These are phyloP conservation scores for Microctonus brassicae DNA, from an alignment of 2,888 invertebrate species.

Conservation along the genomic window DNA sequence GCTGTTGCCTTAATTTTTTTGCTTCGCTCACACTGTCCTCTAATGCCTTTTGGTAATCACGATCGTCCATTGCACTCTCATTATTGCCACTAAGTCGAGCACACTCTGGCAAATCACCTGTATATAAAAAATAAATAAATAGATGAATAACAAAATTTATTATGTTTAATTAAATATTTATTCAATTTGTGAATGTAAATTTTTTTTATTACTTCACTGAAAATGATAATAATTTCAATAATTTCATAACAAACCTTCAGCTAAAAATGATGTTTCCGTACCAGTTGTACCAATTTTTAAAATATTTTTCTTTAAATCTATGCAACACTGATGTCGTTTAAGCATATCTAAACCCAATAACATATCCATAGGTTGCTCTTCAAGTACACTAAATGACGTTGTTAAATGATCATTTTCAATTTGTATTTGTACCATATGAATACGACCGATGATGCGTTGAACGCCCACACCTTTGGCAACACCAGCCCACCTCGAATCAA, in stretches of 20 bases:
- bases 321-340: constrained; percentile 95
- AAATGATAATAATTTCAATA: neutral
- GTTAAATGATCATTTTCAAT: constrained; percentile 94
- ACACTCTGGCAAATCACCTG: constrained; percentile 80
- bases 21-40: constrained; percentile 76
- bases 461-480: constrained; percentile 98
- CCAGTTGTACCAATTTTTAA: constrained; percentile 95
- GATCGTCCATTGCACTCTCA: constrained; percentile 80
- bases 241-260: constrained; percentile 74
- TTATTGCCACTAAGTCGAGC: constrained; percentile 82
- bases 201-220: no score
- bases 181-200: no score
- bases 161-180: no score
- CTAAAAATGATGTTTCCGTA: constrained; percentile 89
- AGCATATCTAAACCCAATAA: constrained; percentile 97
- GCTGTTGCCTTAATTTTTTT: constrained; percentile 56
- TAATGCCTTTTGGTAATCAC: constrained; percentile 79
- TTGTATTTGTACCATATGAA: constrained; percentile 97
- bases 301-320: constrained; percentile 90
- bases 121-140: no score
- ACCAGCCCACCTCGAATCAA: constrained; percentile 94
- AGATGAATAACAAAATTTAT: no score
- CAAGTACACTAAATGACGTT: constrained; percentile 96
- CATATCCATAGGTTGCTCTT: constrained; percentile 99
- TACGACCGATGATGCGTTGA: constrained; percentile 94